Evolutionary conservation across 1,140 invertebrate species (phyloP).

Genomic region (Lordiphosa collinella): DNA sequence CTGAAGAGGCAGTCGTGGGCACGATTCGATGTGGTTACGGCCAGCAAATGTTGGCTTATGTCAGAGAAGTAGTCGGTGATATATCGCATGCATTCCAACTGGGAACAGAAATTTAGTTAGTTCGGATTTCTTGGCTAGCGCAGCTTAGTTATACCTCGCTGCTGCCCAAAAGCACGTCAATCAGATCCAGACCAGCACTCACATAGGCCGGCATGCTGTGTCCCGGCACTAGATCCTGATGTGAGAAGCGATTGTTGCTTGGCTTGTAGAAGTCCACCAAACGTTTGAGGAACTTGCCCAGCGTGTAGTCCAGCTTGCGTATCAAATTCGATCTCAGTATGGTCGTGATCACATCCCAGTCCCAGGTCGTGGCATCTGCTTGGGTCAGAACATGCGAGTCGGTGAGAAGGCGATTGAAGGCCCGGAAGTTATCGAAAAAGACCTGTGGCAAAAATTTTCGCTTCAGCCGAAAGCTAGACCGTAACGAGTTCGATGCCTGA

Average conservation of each 20-base stretch:
- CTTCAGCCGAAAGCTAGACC: conserved; percentile 71
- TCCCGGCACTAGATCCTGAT: conserved; percentile 82
- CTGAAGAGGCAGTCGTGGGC: conserved; percentile 94
- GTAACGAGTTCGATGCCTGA: conserved; percentile 55
- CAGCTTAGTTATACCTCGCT: conserved; percentile 80
- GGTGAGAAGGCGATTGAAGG: conserved; percentile 84
- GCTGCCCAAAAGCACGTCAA: conserved; percentile 85
- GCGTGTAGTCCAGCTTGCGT: conserved; percentile 86
- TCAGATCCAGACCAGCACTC: conserved; percentile 86
- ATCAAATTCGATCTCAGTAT: conserved; percentile 84
- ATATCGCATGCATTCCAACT: conserved; percentile 82
- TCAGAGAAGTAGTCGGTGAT: conserved; percentile 90
- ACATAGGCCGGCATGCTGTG: conserved; percentile 84
- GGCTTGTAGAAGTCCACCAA: conserved; percentile 93
- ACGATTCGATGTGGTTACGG: conserved; percentile 86
- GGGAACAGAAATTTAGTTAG: neutral
- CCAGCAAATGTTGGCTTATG: conserved; percentile 87
- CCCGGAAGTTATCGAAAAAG: conserved; percentile 79
- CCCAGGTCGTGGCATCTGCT: conserved; percentile 88
- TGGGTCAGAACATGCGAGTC: conserved; percentile 88
- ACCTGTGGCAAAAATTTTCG: conserved; percentile 64
- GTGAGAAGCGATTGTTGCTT: conserved; percentile 91
- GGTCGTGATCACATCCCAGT: conserved; percentile 90
- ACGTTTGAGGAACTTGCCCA: conserved; percentile 89
- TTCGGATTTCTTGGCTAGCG: too few species aligned